These are phyloP conservation scores for Protodeltote pygarga DNA, from an alignment of 2,888 invertebrate genomes.

Conservation along the genomic window DNA sequence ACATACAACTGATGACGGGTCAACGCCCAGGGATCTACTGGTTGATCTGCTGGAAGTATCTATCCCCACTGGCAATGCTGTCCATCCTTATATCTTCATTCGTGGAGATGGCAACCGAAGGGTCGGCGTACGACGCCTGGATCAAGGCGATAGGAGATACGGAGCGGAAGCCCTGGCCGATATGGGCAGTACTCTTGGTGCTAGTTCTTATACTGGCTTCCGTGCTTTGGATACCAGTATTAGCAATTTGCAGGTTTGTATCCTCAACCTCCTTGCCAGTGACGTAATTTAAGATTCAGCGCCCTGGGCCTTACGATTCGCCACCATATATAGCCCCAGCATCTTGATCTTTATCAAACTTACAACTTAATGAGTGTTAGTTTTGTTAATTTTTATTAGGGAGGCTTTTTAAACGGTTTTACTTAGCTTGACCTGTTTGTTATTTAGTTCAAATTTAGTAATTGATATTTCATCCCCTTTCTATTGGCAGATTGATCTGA, in stretches of 20 bases:
- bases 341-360: too few species aligned
- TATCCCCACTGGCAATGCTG: slow-evolving; percentile 96
- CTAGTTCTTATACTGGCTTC: slow-evolving; percentile 91
- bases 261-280: too few species aligned
- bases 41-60: slow-evolving; percentile 97
- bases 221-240: slow-evolving; percentile 94
- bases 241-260: slow-evolving; percentile 91
- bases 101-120: slow-evolving; percentile 92
- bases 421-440: too few species aligned
- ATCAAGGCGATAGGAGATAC: slow-evolving; percentile 90
- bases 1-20: slow-evolving; percentile 98
- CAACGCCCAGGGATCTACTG: slow-evolving; percentile 95
- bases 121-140: slow-evolving; percentile 96
- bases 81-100: slow-evolving; percentile 94
- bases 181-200: slow-evolving; percentile 93
- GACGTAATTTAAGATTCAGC: too few species aligned
- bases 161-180: slow-evolving; percentile 93
- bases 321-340: too few species aligned
- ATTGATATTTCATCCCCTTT: too few species aligned
- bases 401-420: too few species aligned
- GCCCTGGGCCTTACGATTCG: too few species aligned
- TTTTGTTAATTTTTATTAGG: too few species aligned
- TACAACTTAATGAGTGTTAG: too few species aligned
- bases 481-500: too few species aligned
- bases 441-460: too few species aligned